Base-by-base conservation (phyloP, 2,888 invertebrate species). In the Hetaerina titia region DNA sequence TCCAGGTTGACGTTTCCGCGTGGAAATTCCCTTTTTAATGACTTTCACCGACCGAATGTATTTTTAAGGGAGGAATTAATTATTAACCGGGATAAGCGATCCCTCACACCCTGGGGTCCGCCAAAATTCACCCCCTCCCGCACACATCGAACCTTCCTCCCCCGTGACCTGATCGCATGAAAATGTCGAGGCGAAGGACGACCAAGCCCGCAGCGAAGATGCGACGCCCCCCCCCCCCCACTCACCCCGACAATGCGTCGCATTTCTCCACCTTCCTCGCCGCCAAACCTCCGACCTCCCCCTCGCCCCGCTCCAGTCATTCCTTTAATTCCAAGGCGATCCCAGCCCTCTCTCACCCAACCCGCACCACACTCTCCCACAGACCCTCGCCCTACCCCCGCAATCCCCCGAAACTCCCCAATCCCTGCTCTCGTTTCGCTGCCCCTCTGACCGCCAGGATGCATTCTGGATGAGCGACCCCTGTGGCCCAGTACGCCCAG, bases 391-490 rank as follows among this genome's bases (percentile, higher is more conserved):
- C 74, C 31, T 15, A 22, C 22, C 2, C 31, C 81, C 31, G 1
- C 81, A 7, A 31, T 25, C 13, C 81, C 45, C 25, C 31, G 31
- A 31, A 7, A 31, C 81, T 31, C 81, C 45, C 25, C 31, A 81
- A 81, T 81, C 81, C 15, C 81, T 81, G 81, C 81, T 25, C 81
- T 81, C 81, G 81, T 81, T 81, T 13, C 25, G 13, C 81, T 31
- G 81, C 81, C 31, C 81, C n/a, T 31, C 31, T 11, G 15, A 13
- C 81, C 81, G 81, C 81, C 25, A 13, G 81, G 81, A 25, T 25
- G 31, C 31, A 81, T 81, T 81, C 81, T 22, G 81, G 81, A 81
- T 81, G 81, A 81, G 81, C n/a, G 81, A 81, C 81, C 31, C 81
- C 25, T 22, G 81, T 31, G 81, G 81, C 9, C 25, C 81, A 13